Base-by-base conservation (phyloP, 2,797 vertebrate genomes). In the Halcyon chelicuti region DNA sequence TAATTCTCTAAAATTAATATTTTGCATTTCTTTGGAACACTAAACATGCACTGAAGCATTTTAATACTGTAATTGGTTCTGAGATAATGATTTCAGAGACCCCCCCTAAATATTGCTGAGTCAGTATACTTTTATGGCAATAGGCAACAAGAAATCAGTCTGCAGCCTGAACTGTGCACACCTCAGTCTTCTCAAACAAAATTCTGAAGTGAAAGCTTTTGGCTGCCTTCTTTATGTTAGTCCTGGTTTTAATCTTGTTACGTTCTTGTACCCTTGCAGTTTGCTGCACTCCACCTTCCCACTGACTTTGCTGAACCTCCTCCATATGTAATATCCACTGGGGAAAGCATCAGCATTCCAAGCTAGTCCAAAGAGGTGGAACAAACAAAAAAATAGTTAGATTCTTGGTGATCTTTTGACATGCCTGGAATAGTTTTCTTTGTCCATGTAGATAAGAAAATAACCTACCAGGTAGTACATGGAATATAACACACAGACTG, bases 341-440 rank as follows among this genome's bases (percentile, higher is more conserved):
- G 46, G 16, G 60, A 66, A 63, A 40, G 49, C 63, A 71, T 76
- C 86, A 75, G 44, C 80, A 92, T 93, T 93, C 86, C 88, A 65
- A 66, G 2, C 23, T 39, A 49, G 40, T 67, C 35, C 40, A 79
- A 82, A 92, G 76, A 82, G 19, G 16, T 54, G 49, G 15, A 91
- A 71, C 19, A 92, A 95, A 93, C 44, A 51, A 90, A 90, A 60
- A 88, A 90, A 78, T 40, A 79, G 57, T 87, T 94, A 85, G 37
- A 16, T 84, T 73, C 63, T 92, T 81, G 23, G 60, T 75, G 94
- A 88, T 81, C 44, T 74, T 94, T 94, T 86, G 88, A 87, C 67
- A 16, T 92, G 70, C 65, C 80, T 91, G 49, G 51, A 89, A 94
- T 92, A 88, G 58, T 94, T 96, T 89, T 61, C 76, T 95, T 86